A percentile compares a stretch with the other conserved stretches of the same genome.
Evolutionary conservation across 2,888 invertebrate species (phyloP).

Genomic region (Hirtodrosophila cameraria): DNA sequence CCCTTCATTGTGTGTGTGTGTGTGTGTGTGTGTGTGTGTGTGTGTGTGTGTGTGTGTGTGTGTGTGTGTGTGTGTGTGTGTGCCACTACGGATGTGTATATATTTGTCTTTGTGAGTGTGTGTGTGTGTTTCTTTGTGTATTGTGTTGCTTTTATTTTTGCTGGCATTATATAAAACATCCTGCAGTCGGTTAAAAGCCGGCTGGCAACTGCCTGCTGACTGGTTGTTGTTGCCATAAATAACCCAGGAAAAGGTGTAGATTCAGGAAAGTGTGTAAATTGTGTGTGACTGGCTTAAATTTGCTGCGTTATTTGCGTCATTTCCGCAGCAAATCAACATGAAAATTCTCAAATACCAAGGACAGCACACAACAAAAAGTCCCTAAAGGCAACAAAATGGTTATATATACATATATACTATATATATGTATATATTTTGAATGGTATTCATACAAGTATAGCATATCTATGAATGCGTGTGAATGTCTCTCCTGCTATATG

Average conservation of each 20-base stretch:
- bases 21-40: conserved; percentile 27
- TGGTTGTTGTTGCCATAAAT: conserved; percentile 59
- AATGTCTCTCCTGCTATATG: conserved; percentile 2
- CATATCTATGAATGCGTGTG: conserved; percentile 22
- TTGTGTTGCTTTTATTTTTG: conserved; percentile 56
- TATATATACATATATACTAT: background rate
- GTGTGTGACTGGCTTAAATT: conserved; percentile 66
- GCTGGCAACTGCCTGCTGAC: conserved; percentile 23
- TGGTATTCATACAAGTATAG: conserved; percentile 29
- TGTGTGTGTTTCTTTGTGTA: conserved; percentile 24
- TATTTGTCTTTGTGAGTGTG: conserved; percentile 23
- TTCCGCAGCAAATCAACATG: conserved; percentile 73
- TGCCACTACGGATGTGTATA: no score
- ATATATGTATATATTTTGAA: conserved; percentile 38
- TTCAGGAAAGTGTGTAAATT: conserved; percentile 35
- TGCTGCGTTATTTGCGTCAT: conserved; percentile 77
- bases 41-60: conserved; percentile 17
- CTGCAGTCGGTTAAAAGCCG: conserved; percentile 63
- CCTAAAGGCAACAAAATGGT: conserved; percentile 23
- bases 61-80: conserved; percentile 25
- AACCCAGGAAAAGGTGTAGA: conserved; percentile 55
- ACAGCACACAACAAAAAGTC: conserved; percentile 46
- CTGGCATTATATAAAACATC: conserved; percentile 72
- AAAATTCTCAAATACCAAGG: conserved; percentile 52
- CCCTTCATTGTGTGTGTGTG: conserved; percentile 25